Conservation (phyloP, 2,888 invertebrate genomes). For the Caenorhabditis wallacei region DNA sequence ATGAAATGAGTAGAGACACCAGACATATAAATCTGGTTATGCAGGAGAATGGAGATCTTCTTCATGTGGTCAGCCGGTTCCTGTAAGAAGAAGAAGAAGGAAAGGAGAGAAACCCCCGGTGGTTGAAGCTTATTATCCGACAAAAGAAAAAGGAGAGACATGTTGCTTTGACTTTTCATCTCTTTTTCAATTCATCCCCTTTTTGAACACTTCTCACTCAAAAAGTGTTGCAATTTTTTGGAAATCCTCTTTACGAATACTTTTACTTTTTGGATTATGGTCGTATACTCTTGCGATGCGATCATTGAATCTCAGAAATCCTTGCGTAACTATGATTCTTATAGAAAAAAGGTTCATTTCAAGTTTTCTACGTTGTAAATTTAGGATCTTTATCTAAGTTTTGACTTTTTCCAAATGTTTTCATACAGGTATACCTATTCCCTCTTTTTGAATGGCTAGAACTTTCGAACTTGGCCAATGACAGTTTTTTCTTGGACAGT, state of each 20-base stretch:
- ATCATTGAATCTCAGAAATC: neutral
- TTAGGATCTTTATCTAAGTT: too few relatives aligned
- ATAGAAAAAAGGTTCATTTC: neutral
- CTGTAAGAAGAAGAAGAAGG: conserved; percentile 18
- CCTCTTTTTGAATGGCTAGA: too few relatives aligned
- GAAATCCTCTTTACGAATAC: neutral
- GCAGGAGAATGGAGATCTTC: conserved; percentile 22
- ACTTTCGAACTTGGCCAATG: too few relatives aligned
- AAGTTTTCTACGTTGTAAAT: too few relatives aligned
- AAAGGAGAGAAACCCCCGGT: conserved; percentile 3
- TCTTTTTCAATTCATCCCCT: conserved; percentile 15
- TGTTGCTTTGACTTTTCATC: conserved; percentile 50
- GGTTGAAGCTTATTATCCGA: conserved; percentile 47
- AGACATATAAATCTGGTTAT: conserved; percentile 42
- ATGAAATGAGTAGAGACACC: conserved; percentile 1
- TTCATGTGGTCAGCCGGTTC: conserved; percentile 51
- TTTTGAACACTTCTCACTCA: conserved; percentile 20
- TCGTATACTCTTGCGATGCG: conserved; percentile 9
- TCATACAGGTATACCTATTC: too few relatives aligned
- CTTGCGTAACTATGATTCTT: neutral
- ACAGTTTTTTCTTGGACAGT: too few relatives aligned
- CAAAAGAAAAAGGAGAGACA: conserved; percentile 15
- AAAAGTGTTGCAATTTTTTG: conserved; percentile 17
- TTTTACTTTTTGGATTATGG: conserved; percentile 6
- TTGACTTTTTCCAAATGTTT: too few relatives aligned